phyloP scores from a whole-genome alignment of 2,888 invertebrate genomes.

The Leucophenga montana region DNA sequence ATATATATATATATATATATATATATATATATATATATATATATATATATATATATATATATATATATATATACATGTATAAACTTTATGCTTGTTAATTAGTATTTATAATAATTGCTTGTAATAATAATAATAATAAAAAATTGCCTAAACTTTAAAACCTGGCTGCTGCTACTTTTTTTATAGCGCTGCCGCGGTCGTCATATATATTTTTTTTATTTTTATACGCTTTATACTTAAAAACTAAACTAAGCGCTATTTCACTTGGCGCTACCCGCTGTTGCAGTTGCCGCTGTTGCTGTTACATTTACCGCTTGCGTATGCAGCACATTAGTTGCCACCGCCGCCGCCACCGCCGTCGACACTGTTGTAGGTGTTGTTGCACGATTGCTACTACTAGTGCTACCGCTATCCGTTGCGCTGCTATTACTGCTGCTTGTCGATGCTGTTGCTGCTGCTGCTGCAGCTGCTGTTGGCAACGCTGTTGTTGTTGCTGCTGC shows the following conservation, averaged over 20 bases:
- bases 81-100: constrained; percentile 12
- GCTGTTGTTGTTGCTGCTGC: constrained; percentile 42
- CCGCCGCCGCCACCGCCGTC: constrained; percentile 34
- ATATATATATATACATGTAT: constrained; percentile 28
- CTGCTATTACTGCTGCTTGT: constrained; percentile 13
- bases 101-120: background rate
- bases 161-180: constrained; percentile 12
- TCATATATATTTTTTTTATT: background rate
- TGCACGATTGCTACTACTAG: constrained; percentile 31
- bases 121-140: constrained; percentile 5
- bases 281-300: constrained; percentile 42
- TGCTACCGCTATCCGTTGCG: constrained; percentile 19
- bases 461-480: constrained; percentile 35
- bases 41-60: constrained; percentile 31
- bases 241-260: background rate
- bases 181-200: background rate
- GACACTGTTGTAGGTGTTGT: constrained; percentile 42
- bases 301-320: constrained; percentile 48
- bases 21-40: constrained; percentile 24
- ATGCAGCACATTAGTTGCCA: constrained; percentile 31
- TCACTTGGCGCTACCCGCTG: constrained; percentile 35
- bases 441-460: constrained; percentile 26
- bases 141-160: constrained; percentile 14
- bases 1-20: constrained; percentile 18
- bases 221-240: background rate